Conservation (phyloP, 2,888 invertebrate genomes). For the Elysia crispata region DNA sequence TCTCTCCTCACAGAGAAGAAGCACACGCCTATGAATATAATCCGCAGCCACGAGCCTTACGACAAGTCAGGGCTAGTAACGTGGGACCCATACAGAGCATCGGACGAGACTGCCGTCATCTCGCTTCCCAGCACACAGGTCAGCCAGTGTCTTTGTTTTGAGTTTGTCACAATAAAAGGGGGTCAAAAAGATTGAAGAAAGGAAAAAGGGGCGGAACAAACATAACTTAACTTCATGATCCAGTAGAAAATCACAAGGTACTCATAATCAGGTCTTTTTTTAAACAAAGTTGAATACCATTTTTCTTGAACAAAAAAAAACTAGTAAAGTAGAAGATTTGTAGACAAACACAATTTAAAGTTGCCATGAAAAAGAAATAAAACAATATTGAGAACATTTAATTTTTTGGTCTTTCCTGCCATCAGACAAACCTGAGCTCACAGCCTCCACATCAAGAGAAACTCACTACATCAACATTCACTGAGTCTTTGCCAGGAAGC, state of each 20-base stretch:
- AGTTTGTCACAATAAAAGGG: no score
- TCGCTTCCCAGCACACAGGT: conserved; percentile 64
- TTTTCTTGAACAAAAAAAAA: no score
- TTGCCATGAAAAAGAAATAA: no score
- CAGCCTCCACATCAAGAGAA: conserved; percentile 46
- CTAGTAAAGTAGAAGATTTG: no score
- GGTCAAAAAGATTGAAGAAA: no score
- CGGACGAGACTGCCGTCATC: conserved; percentile 65
- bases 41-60: conserved; percentile 52
- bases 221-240: no score
- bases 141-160: conserved; percentile 15
- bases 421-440: conserved; percentile 24
- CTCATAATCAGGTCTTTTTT: no score
- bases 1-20: conserved; percentile 53
- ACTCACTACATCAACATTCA: conserved; percentile 48
- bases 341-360: no score
- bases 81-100: conserved; percentile 67
- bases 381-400: no score
- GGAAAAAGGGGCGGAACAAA: no score
- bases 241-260: no score
- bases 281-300: no score
- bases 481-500: conserved; percentile 42
- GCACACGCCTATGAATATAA: conserved; percentile 59
- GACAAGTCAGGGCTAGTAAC: conserved; percentile 57
- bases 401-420: background rate